Base-by-base conservation (phyloP, 2,113 vertebrate genomes). In the Leucoraja erinaceus region DNA sequence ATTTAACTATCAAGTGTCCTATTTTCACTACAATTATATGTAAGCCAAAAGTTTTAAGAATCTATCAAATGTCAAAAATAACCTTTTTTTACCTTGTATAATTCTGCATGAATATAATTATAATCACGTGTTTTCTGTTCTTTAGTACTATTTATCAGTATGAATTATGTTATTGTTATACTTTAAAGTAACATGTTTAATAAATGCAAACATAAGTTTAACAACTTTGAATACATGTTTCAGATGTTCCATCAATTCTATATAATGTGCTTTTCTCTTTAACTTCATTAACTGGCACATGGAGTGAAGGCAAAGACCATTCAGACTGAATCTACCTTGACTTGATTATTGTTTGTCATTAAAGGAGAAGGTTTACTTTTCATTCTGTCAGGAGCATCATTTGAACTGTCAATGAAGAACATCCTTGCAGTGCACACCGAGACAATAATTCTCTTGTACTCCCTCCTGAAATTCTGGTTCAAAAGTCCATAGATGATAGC, bases 381-480 rank as follows among this genome's bases (percentile, higher is more conserved):
- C 79, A 97, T 96, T 93, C 97, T 96, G 93, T 98, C 97, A 90
- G 95, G 96, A 0, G 94, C 96, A 2, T 98, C 97, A 38, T 98
- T 98, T 86, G 98, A 98, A 94, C 97, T 98, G 77, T 98, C 97
- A 77, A 96, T 97, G 94, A 97, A 98, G 95, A 99, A 98, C 93
- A 96, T 95, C 93, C 96, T 97, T 1, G 97, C 96, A 2, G 97
- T 98, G 94, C 98, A 99, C 94, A 99, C 95, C 0, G 96, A 97
- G 93, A 98, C 95, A 31, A 99, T 95, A 63, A 99, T 99, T 94
- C 97, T 97, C 90, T 97, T 98, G 95, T 99, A 99, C 94, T 99
- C 99, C 16, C 97, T 97, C 93, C 98, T 96, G 96, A 99, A 99
- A 95, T 99, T 99, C 96, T 98, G 98, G 95, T 99, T 99, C 93